phyloP scores from a whole-genome alignment of 2,888 invertebrate species.

The Zele albiditarsus region DNA sequence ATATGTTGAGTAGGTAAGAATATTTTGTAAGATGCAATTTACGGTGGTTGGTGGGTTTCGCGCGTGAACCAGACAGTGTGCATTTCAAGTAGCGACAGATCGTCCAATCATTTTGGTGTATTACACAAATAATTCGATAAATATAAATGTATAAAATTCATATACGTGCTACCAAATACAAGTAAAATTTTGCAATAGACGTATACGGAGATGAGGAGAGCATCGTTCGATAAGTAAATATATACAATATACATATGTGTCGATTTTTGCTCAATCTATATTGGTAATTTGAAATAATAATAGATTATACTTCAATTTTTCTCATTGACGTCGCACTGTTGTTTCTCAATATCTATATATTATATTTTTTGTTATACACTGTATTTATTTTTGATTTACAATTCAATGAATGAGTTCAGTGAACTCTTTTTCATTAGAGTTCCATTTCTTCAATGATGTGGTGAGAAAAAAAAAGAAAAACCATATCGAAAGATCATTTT shows the following conservation, averaged over 20 bases:
- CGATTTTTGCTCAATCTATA: constrained; percentile 1
- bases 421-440: background rate
- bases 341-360: background rate
- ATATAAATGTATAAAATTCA: constrained; percentile 2
- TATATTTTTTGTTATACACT: background rate
- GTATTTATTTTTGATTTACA: background rate
- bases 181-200: constrained; percentile 7
- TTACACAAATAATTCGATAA: constrained; percentile 40
- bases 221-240: constrained; percentile 64
- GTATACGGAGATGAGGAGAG: constrained; percentile 59
- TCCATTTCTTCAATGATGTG: background rate
- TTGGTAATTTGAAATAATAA: background rate
- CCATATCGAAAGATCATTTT: background rate
- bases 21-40: constrained; percentile 64
- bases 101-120: constrained; percentile 29
- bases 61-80: constrained; percentile 41
- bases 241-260: constrained; percentile 21
- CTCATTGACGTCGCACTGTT: background rate
- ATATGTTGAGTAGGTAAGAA: constrained; percentile 51
- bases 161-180: constrained; percentile 18
- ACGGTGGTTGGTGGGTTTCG: constrained; percentile 50
- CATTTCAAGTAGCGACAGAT: constrained; percentile 41
- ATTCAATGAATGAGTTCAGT: background rate
- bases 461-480: background rate
- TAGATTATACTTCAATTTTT: background rate